phyloP scores from a whole-genome alignment of 23 tunicate genomes.

The Styela clava region DNA sequence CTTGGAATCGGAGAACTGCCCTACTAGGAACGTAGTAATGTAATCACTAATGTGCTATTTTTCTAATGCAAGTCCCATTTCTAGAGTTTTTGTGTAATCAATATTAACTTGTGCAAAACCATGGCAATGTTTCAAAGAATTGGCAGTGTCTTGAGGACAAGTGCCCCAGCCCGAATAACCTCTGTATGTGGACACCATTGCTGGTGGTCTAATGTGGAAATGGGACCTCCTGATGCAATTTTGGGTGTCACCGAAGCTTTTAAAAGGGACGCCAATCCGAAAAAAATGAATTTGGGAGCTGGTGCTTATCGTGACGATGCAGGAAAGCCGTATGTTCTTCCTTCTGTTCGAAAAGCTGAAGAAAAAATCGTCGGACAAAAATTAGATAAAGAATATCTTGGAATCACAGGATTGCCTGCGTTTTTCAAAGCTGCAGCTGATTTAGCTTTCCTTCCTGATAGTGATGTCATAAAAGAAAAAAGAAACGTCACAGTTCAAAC shows the following conservation, averaged over 20 bases:
- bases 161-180: background rate
- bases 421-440: constrained; percentile 93
- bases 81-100: no score
- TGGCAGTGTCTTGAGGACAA: background rate
- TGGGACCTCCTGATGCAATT: constrained; percentile 99
- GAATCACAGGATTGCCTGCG: constrained; percentile 90
- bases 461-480: constrained; percentile 44
- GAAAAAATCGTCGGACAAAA: constrained; percentile 8
- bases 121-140: background rate
- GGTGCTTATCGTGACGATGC: constrained; percentile 94
- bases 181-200: constrained; percentile 25
- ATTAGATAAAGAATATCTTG: constrained; percentile 89
- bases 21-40: no score
- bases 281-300: constrained; percentile 91
- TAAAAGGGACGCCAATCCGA: constrained; percentile 64
- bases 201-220: constrained; percentile 88
- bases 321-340: constrained; percentile 92
- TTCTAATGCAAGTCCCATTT: no score
- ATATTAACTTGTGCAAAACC: no score
- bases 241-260: constrained; percentile 97
- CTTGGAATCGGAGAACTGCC: no score
- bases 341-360: constrained; percentile 84
- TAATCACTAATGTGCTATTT: no score
- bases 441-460: constrained; percentile 71
- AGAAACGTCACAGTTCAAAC: constrained; percentile 89